Evolutionary conservation across 2,113 vertebrate species (phyloP), one percentile per base, ranked within the genome.

Genomic region (Conger conger): DNA sequence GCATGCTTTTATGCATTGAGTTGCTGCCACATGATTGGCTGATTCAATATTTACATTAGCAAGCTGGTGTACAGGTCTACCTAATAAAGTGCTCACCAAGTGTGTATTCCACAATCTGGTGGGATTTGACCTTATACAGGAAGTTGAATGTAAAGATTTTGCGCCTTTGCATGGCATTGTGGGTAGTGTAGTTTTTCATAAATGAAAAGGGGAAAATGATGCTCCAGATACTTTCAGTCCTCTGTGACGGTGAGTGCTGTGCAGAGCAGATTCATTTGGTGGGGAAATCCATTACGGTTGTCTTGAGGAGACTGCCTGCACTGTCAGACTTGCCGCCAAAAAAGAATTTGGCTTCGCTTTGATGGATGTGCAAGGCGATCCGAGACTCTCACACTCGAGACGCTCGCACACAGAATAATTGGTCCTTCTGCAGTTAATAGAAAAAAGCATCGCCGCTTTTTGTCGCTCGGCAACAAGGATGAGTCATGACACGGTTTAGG

Each of bases 241-340:
- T 73, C 27, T 73, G 1, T n/a, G n/a, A 30, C 2, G 91, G 88
- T 89, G 91, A 92, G 84, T 84, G 23, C 89, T 93, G 85, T 87
- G 88, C 89, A 91, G 91, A 93, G 91, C 90, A 92, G 92, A 87
- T 90, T 93, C 92, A 87, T 93, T 94, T 94, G 90, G 85, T 85
- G 86, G 86, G 91, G 92, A 89, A 87, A 91, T 90, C 90, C 90
- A 88, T 91, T 89, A 81, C 90, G 9, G 45, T 50, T 50, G 45
- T 50, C 45, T 93, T 91, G 89, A 91, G 95, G 92, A 95, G 94
- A 94, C 93, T 89, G 88, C 83, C 84, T 83, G 90, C 93, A 95
- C 95, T 93, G 94, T 94, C 89, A 92, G 91, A 93, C 91, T 93
- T 90, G 80, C 82, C 37, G 86, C 88, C 88, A 68, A 0, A 90